These are phyloP conservation scores for Polydrusus tereticollis DNA, from an alignment of 2,888 invertebrate genomes.

Conservation along the genomic window DNA sequence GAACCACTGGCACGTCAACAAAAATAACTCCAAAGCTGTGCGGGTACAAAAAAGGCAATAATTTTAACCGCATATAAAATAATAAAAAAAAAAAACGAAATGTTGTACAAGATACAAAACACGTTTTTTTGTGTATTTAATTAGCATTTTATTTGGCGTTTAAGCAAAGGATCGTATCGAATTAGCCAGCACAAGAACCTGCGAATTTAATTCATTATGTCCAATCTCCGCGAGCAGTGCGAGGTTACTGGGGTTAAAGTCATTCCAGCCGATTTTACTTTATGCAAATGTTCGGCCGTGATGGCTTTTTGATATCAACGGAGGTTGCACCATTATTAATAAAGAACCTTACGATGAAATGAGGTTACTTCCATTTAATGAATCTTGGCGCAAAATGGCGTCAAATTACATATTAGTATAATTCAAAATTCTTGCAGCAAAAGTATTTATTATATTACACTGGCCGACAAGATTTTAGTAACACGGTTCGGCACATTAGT, in stretches of 20 bases:
- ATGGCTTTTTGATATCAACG: constrained; percentile 25
- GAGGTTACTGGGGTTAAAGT: constrained; percentile 48
- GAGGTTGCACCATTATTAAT: constrained; percentile 23
- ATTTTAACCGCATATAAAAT: constrained; percentile 28
- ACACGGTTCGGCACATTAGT: too few relatives aligned
- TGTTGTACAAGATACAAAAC: constrained; percentile 36
- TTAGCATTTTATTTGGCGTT: constrained; percentile 51
- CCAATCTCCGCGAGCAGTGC: constrained; percentile 48
- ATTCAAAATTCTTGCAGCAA: too few relatives aligned
- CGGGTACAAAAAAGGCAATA: constrained; percentile 32
- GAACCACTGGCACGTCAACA: background rate
- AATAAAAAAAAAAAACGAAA: constrained; percentile 36
- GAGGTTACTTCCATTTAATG: background rate
- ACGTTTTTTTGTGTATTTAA: constrained; percentile 48
- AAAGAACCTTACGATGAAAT: constrained; percentile 3
- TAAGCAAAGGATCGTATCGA: constrained; percentile 49
- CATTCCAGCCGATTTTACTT: constrained; percentile 42
- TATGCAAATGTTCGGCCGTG: constrained; percentile 44
- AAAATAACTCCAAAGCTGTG: background rate
- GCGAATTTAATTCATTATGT: constrained; percentile 49
- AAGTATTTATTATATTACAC: too few relatives aligned
- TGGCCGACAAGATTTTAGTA: too few relatives aligned
- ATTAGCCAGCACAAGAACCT: constrained; percentile 42
- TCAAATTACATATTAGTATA: too few relatives aligned
- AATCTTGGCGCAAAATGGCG: background rate